Evolutionary conservation across 1,140 invertebrate genomes (phyloP), one percentile per base, ranked within the genome.

Genomic region (Ylistrum balloti): DNA sequence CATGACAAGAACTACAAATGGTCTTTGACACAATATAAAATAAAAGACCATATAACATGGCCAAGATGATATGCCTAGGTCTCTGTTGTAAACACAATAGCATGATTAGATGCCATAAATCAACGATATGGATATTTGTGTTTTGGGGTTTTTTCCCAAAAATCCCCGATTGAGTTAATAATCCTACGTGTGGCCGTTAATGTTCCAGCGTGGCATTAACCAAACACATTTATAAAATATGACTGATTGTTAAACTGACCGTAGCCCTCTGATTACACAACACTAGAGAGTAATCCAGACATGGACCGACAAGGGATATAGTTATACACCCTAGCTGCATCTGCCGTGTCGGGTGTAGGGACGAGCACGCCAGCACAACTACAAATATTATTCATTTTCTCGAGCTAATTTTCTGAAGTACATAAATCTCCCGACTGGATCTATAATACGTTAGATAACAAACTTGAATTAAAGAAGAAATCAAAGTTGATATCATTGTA

Each of bases 241-340:
- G 56, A 74, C 56, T 74, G 56, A 74, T 74, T 74, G 56, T 28
- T 74, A 74, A 74, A 74, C 28, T 74, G 56, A 74, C 56, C 56
- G 56, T 7, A 28, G 56, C n/a, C 56, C 56, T 28, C 3, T 74
- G 56, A 17, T 74, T 74, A 74, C 22, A 74, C 56, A 74, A 74
- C 22, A 22, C 45, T 48, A 20, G 22, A 48, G 11, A 20, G 45
- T 22, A 22, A 20, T 48, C 11, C 45, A 20, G 45, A 48, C 11
- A 48, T 48, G 15, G 22, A 48, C 45, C 45, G 45, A 48, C 5
- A 20, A 1, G 45, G 45, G 20, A 17, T 48, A 48, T 22, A 20
- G 45, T 74, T 74, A 74, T n/a, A 74, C 22, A n/a, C n/a, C 56
- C 56, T 22, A 74, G n/a, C 56, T 28, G 28, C 56, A 74, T 74